These are phyloP conservation scores for Parazoanthus atlanticus DNA, from an alignment of 92 coral and sea anemone species.

Conservation along the genomic window DNA sequence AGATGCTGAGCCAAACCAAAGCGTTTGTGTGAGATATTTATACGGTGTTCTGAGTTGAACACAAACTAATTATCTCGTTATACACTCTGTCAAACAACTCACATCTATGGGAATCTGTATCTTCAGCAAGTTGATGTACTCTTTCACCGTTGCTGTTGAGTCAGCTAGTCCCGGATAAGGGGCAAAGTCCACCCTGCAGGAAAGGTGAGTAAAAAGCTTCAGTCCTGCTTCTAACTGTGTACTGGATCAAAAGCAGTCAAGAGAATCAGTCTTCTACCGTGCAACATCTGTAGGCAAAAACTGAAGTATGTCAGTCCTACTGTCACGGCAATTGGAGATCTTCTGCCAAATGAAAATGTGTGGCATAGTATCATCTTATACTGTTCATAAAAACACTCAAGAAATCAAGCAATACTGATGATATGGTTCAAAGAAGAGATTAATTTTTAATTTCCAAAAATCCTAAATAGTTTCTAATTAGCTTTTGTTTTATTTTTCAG, in stretches of 20 bases:
- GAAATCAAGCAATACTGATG: too few relatives aligned
- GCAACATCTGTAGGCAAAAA: too few relatives aligned
- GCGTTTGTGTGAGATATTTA: background rate
- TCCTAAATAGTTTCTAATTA: too few relatives aligned
- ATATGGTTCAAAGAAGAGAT: too few relatives aligned
- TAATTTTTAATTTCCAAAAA: too few relatives aligned
- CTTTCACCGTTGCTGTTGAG: conserved; percentile 61
- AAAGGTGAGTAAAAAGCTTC: background rate
- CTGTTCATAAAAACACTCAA: too few relatives aligned
- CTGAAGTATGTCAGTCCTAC: too few relatives aligned
- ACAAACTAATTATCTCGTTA: background rate
- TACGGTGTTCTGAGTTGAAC: background rate
- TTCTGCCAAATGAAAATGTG: too few relatives aligned
- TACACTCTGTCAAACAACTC: background rate
- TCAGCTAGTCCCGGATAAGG: conserved; percentile 68
- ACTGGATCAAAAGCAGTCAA: background rate
- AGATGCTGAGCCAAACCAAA: background rate
- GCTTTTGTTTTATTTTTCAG: too few relatives aligned
- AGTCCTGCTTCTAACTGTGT: background rate
- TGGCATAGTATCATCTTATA: too few relatives aligned
- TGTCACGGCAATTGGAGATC: too few relatives aligned
- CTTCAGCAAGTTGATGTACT: conserved; percentile 77
- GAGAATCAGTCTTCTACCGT: too few relatives aligned
- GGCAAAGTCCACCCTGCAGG: conserved; percentile 62
- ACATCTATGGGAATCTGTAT: conserved; percentile 89